Conservation (phyloP, 2,888 invertebrate species). For the Scaeva pyrastri region DNA sequence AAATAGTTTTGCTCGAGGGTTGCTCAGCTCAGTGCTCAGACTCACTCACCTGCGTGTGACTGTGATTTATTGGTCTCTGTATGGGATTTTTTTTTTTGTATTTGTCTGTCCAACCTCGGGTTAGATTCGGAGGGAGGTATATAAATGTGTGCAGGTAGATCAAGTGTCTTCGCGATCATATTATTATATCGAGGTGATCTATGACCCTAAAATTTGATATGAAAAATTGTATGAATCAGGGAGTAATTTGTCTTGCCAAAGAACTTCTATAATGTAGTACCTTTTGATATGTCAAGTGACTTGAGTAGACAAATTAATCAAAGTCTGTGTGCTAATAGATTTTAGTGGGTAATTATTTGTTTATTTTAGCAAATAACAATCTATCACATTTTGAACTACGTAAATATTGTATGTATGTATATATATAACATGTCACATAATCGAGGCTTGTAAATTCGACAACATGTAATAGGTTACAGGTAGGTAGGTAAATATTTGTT, state of each 20-base stretch:
- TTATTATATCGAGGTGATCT: background rate
- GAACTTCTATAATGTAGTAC: background rate
- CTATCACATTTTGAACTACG: too few relatives aligned
- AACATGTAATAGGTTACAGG: too few relatives aligned
- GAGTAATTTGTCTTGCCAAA: slow-evolving; percentile 20
- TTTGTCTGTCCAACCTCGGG: background rate
- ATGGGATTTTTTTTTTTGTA: slow-evolving; percentile 23
- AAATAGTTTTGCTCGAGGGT: slow-evolving; percentile 15
- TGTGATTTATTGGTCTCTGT: slow-evolving; percentile 56
- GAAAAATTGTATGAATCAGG: slow-evolving; percentile 5
- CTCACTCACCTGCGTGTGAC: slow-evolving; percentile 32
- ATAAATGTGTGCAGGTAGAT: slow-evolving; percentile 57
- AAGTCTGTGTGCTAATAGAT: background rate
- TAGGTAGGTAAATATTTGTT: too few relatives aligned
- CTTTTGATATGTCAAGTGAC: background rate
- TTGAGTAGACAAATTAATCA: slow-evolving; percentile 19
- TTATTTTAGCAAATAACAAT: slow-evolving; percentile 12
- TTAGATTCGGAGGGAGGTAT: background rate
- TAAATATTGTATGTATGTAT: too few relatives aligned
- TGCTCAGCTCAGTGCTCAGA: background rate
- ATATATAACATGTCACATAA: too few relatives aligned
- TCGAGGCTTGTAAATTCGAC: too few relatives aligned
- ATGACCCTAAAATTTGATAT: slow-evolving; percentile 8
- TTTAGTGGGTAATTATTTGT: background rate
- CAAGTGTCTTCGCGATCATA: slow-evolving; percentile 40